Evolutionary conservation across 2,888 invertebrate genomes (phyloP), one percentile per base, ranked within the genome.

Genomic region (Punctoribates punctum): DNA sequence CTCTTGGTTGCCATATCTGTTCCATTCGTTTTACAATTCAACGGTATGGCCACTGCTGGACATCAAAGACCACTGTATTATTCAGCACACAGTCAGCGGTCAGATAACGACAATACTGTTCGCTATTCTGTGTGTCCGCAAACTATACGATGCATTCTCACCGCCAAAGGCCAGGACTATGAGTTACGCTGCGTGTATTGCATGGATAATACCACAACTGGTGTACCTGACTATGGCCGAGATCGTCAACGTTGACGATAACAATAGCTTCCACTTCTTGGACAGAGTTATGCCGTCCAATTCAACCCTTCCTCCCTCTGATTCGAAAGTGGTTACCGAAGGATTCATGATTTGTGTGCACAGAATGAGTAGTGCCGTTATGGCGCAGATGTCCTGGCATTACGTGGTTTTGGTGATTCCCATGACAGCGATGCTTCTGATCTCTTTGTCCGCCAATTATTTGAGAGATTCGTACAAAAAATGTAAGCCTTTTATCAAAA

Each of bases 331-430:
- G 23, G 38, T 51, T 9, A 76, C 15, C 27, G 42, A 75, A 29
- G 77, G 77, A 13, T 67, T 77, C 38, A 60, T 77, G 38, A 54
- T 77, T 23, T 77, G 77, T 57, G 70, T 77, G n/a, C 73, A 76
- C n/a, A 73, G 54, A 25, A 46, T 77, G 51, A 54, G 57, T 20
- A 65, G 67, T 57, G 25, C 67, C 20, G 51, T 76, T 8, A 54
- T 77, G 17, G 73, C 76, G 46, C 74, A 76, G 51, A 62, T 78
- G 48, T 73, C 74, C 29, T 76, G 76, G 76, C 78, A 78, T 65
- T 78, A 78, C 29, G 60, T 78, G 1, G 76, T 76, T 23, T 38
- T 78, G 1, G 76, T 78, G 8, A 70, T 78, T 34, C 78, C 78
- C n/a, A 42, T 78, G 34, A 78, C 78, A 8, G 42, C 76, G 23